phyloP scores from a whole-genome alignment of 2,113 vertebrate species.

The Hippocampus zosterae region DNA sequence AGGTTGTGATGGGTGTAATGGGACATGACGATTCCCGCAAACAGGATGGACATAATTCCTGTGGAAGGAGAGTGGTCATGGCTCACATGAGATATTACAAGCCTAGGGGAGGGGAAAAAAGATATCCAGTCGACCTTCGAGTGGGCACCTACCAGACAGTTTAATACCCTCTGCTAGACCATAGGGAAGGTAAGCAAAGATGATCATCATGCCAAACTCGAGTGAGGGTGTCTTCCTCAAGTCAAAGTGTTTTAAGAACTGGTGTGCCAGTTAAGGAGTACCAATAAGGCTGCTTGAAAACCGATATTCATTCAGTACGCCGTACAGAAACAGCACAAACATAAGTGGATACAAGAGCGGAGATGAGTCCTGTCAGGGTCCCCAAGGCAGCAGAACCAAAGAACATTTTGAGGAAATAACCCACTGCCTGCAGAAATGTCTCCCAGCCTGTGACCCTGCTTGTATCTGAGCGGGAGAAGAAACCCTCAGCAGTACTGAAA shows the following conservation, averaged over 20 bases:
- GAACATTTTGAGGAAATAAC: constrained; percentile 98
- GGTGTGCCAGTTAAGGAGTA: constrained; percentile 46
- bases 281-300: neutral
- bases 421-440: constrained; percentile 89
- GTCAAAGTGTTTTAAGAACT: constrained; percentile 93
- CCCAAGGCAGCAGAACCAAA: constrained; percentile 95
- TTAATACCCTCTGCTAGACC: constrained; percentile 94
- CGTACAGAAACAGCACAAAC: constrained; percentile 5
- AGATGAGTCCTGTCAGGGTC: constrained; percentile 96
- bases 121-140: neutral
- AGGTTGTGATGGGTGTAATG: constrained; percentile 98
- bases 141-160: constrained; percentile 81
- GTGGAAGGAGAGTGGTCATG: constrained; percentile 7
- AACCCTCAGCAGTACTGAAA: constrained; percentile 92
- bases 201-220: constrained; percentile 99
- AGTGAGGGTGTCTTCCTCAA: constrained; percentile 94
- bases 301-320: neutral
- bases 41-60: constrained; percentile 99
- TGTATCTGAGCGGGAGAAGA: constrained; percentile 85
- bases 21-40: constrained; percentile 97
- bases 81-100: neutral
- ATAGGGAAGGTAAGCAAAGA: constrained; percentile 97
- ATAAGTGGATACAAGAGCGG: constrained; percentile 88
- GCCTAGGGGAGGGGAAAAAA: neutral
- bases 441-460: constrained; percentile 88